Percentiles rank a stretch among this genome's conserved stretches.
These are phyloP conservation scores for Dendrolimus pini DNA, from an alignment of 2,888 invertebrate species.

Conservation along the genomic window DNA sequence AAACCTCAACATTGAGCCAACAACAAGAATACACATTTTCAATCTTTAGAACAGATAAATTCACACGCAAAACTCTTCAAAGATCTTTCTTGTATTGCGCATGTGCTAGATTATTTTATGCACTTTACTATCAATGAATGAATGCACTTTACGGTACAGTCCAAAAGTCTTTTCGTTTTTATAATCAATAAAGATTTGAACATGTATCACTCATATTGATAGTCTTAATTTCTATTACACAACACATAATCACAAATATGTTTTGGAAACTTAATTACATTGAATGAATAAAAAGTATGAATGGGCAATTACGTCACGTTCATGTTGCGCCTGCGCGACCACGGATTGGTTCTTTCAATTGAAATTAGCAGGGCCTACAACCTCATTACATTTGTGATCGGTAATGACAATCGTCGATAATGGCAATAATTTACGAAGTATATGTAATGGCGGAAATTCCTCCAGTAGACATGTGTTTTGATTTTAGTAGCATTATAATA, in stretches of 20 bases:
- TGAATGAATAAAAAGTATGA: constrained; percentile 75
- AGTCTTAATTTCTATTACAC: constrained; percentile 20
- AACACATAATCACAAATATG: constrained; percentile 49
- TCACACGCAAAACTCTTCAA: constrained; percentile 28
- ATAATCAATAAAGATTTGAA: constrained; percentile 1
- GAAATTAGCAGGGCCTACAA: background rate
- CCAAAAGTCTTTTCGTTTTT: constrained; percentile 22
- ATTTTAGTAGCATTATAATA: too few species aligned
- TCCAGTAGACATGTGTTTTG: too few species aligned
- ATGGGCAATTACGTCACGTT: constrained; percentile 74
- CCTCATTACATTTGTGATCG: too few species aligned
- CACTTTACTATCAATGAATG: constrained; percentile 66
- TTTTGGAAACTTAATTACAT: constrained; percentile 48
- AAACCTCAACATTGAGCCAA: constrained; percentile 37
- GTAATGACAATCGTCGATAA: too few species aligned
- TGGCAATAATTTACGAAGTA: too few species aligned
- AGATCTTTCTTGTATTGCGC: constrained; percentile 54
- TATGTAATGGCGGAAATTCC: too few species aligned
- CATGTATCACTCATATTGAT: constrained; percentile 16
- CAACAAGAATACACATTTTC: constrained; percentile 38
- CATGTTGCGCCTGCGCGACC: constrained; percentile 65
- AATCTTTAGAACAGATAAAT: constrained; percentile 28
- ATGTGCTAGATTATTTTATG: constrained; percentile 56
- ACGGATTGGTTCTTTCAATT: constrained; percentile 16
- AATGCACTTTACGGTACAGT: constrained; percentile 48